phyloP scores from a whole-genome alignment of 2,113 vertebrate genomes.

The Rhea pennata region DNA sequence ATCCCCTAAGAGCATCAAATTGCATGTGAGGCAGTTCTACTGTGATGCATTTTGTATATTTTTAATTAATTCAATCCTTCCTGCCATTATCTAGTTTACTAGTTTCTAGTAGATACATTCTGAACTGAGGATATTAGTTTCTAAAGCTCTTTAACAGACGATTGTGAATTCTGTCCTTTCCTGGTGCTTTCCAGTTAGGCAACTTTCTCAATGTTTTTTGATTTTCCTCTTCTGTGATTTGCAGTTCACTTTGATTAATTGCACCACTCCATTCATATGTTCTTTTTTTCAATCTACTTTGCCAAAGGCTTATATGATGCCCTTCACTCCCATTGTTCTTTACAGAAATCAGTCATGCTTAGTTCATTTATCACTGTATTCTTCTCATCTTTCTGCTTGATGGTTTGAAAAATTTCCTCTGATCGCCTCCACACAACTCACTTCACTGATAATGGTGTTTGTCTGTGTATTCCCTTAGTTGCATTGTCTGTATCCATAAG shows the following conservation, averaged over 20 bases:
- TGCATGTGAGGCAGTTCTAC: not conserved
- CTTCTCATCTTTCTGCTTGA: constrained; percentile 25
- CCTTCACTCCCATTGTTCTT: not conserved
- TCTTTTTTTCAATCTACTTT: not conserved
- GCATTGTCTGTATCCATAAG: not conserved
- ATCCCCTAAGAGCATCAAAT: not conserved
- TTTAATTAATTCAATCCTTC: not conserved
- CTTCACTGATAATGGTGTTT: not conserved
- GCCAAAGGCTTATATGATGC: not conserved
- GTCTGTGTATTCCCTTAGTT: not conserved
- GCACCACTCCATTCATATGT: not conserved
- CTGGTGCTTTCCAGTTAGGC: not conserved
- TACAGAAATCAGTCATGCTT: not conserved
- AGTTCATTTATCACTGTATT: constrained; percentile 15
- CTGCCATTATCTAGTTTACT: not conserved
- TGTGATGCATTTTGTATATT: not conserved
- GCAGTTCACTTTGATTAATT: not conserved
- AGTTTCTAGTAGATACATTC: not conserved
- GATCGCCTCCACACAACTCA: not conserved
- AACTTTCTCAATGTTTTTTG: not conserved
- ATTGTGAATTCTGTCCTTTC: not conserved
- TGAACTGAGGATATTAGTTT: not conserved
- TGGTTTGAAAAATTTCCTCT: constrained; percentile 25
- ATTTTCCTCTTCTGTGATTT: not conserved
- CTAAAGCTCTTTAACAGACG: not conserved